These are phyloP conservation scores for Tigriopus japonicus DNA, from an alignment of 1,140 invertebrate species.

Conservation along the genomic window DNA sequence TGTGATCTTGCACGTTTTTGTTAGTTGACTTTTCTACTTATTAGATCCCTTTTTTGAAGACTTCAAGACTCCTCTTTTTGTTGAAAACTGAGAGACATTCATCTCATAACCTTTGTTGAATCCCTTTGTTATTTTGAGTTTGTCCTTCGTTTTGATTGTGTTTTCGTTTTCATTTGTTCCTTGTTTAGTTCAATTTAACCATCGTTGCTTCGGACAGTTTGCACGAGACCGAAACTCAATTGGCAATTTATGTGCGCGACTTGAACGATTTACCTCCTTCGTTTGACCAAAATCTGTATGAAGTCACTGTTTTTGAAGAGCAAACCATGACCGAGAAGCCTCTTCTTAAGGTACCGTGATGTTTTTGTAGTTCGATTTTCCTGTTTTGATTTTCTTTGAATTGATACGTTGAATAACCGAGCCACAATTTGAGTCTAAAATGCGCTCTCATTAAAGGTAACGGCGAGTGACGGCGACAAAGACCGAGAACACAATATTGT, in stretches of 20 bases:
- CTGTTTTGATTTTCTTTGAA: conserved; percentile 3
- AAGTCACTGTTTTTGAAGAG: conserved; percentile 44
- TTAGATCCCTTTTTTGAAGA: conserved; percentile 14
- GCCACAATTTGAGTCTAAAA: not conserved
- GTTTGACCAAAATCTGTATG: conserved; percentile 48
- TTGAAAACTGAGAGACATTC: conserved; percentile 10
- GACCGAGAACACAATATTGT: conserved; percentile 85
- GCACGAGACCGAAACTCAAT: conserved; percentile 57
- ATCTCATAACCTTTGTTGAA: conserved; percentile 15
- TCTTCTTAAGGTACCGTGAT: conserved; percentile 14
- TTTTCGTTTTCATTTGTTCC: conserved; percentile 15
- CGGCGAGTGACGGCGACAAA: conserved; percentile 82
- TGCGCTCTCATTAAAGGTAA: conserved; percentile 43
- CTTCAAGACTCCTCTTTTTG: conserved; percentile 10
- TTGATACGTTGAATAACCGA: not conserved
- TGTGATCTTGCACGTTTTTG: too few species aligned
- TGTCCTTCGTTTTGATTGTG: conserved; percentile 17
- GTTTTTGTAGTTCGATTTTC: conserved; percentile 9
- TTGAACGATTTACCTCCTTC: conserved; percentile 61
- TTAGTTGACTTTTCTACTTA: not conserved
- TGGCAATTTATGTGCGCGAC: conserved; percentile 48
- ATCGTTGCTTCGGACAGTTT: conserved; percentile 65
- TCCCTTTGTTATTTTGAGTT: conserved; percentile 18
- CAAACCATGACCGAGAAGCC: conserved; percentile 20
- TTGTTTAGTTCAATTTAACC: conserved; percentile 53